These are phyloP conservation scores for Trichomalopsis sarcophagae DNA, from an alignment of 1,140 invertebrate genomes.

Conservation along the genomic window DNA sequence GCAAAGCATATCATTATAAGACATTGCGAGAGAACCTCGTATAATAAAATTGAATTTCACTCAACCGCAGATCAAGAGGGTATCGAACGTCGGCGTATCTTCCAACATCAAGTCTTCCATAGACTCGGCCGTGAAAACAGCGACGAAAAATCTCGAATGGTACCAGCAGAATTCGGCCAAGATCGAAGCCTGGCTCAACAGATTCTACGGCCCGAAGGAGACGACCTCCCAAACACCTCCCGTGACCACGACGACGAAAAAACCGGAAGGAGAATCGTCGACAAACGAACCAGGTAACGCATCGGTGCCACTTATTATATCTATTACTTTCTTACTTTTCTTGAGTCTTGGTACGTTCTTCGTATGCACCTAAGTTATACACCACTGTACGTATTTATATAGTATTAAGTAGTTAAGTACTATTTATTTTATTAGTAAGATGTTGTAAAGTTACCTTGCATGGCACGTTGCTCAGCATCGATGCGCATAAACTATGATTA, in stretches of 20 bases:
- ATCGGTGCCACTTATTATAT: not conserved
- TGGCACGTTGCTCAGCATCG: no score
- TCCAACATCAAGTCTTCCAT: slow-evolving; percentile 34
- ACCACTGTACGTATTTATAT: no score
- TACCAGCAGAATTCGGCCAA: slow-evolving; percentile 28
- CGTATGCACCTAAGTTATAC: not conserved
- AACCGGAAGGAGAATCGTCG: not conserved
- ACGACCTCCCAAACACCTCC: not conserved
- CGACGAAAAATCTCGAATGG: slow-evolving; percentile 54
- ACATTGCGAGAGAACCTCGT: no score
- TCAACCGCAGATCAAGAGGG: not conserved
- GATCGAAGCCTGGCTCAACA: slow-evolving; percentile 39
- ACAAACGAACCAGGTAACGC: not conserved
- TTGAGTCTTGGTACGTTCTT: not conserved
- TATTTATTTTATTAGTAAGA: no score
- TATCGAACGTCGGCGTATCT: not conserved
- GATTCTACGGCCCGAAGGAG: not conserved
- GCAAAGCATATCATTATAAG: no score
- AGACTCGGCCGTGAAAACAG: slow-evolving; percentile 38
- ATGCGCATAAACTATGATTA: no score
- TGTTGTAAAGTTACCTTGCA: no score
- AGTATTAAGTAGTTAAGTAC: no score
- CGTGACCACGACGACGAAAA: not conserved
- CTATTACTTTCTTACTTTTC: not conserved
- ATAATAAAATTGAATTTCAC: slow-evolving; percentile 6